Percentiles rank a stretch among this genome's conserved stretches.
Evolutionary conservation across 37 sponge, comb jelly and placozoan genomes (phyloP).

Genomic region (Agelas oroides): DNA sequence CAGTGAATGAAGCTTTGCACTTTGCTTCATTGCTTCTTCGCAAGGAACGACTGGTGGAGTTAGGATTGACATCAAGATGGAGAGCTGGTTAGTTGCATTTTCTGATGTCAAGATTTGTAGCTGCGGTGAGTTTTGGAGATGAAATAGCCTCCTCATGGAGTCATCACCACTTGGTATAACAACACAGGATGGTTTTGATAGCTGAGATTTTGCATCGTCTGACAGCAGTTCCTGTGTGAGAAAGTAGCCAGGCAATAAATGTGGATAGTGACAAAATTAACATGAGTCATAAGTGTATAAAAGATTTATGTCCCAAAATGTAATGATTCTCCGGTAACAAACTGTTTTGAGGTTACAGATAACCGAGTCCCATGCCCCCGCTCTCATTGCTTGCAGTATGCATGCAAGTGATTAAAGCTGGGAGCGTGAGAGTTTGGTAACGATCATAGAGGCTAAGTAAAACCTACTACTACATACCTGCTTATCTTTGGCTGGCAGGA

Average conservation of each 20-base stretch:
- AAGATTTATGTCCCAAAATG: too few species aligned
- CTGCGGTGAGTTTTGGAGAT: neutral
- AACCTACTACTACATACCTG: neutral
- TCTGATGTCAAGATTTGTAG: neutral
- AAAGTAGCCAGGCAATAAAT: neutral
- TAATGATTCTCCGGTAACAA: too few species aligned
- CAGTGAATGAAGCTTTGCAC: constrained; percentile 38
- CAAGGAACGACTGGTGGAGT: too few species aligned
- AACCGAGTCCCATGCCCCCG: too few species aligned
- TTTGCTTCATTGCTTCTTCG: too few species aligned
- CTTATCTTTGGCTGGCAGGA: constrained; percentile 1
- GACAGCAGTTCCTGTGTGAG: neutral
- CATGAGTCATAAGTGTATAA: too few species aligned
- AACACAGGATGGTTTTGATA: neutral
- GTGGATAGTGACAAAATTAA: too few species aligned
- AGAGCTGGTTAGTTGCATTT: neutral
- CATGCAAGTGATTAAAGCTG: too few species aligned
- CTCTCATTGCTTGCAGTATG: too few species aligned
- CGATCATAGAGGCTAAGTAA: too few species aligned
- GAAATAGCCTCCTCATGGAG: neutral
- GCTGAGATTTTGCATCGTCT: neutral
- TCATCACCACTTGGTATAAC: neutral
- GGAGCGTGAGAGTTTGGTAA: too few species aligned
- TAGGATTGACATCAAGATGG: neutral
- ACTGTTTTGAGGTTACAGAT: too few species aligned